Evolutionary conservation across 2,888 invertebrate species (phyloP), one percentile per base, ranked within the genome.

Genomic region (Exocentrus adspersus): DNA sequence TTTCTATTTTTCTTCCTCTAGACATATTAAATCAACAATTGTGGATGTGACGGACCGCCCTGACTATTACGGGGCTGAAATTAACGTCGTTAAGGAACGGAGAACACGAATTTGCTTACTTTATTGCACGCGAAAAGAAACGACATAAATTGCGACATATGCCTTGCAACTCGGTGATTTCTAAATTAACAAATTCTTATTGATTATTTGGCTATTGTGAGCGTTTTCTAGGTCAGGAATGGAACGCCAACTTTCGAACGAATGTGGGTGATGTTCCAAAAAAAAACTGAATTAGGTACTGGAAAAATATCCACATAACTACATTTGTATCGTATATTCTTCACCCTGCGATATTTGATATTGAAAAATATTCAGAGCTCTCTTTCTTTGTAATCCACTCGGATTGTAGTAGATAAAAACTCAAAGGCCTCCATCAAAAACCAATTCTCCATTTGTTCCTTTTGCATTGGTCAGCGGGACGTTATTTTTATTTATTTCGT

Each of bases 1-100:
- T 59, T 63, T 63, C 50, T 51, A 50, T 60, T 64, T 64, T 64
- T 51, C 51, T 17, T 51, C 32, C 51, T 32, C 7, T 32, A 12
- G 37, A 32, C 32, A 32, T 51, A 37, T 30, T 51, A 37, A 24
- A 28, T 16, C 16, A 48, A 28, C 16, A 10, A 5, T 10, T 16
- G 48, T 9, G 14, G 5, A 28, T 48, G 28, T 6, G 16, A 12
- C 24, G 16, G 28, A 6, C 10, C 14, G 28, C 17, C 17, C 5
- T 30, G 28, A 28, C 16, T 48, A 7, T 12, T 28, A 16, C 17
- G 16, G 9, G 17, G 9, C 9, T 28, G 7, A 28, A n/a, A 48
- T 48, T 48, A 30, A 28, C 16, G 28, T 48, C 46, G 24, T n/a
- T 3, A 12, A 45, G n/a, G 45, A 20, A n/a, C 19, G 21, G 14